Conservation (phyloP, 30 jellyfish, hydroid and myxozoan genomes). For the Mastigias papua region DNA sequence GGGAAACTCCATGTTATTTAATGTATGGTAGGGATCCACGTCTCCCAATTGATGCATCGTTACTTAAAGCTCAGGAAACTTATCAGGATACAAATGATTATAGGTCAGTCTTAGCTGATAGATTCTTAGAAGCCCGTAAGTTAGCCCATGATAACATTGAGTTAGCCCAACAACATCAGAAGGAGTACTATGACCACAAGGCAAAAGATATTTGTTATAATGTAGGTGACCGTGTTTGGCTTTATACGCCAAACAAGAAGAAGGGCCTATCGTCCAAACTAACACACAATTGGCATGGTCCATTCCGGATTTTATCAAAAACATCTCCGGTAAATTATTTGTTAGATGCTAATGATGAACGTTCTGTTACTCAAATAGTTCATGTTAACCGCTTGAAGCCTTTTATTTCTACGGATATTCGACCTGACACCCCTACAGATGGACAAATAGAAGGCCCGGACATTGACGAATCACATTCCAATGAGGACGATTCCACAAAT, state of each 20-base stretch:
- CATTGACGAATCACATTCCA: too few relatives aligned
- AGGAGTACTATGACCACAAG: conserved; percentile 21
- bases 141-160: conserved; percentile 33
- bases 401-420: conserved; percentile 2
- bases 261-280: conserved; percentile 61
- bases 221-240: conserved; percentile 69
- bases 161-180: conserved; percentile 50
- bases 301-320: conserved; percentile 62
- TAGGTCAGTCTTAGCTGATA: background rate
- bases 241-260: conserved; percentile 45
- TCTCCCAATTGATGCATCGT: conserved; percentile 60
- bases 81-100: conserved; percentile 45
- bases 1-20: conserved; percentile 49
- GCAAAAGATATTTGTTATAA: conserved; percentile 36
- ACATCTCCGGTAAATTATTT: conserved; percentile 53
- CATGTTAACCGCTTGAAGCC: conserved; percentile 53
- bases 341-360: conserved; percentile 44
- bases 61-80: background rate
- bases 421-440: background rate
- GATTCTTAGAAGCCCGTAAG: conserved; percentile 45
- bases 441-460: too few relatives aligned
- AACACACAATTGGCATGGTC: conserved; percentile 69
- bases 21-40: conserved; percentile 66
- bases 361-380: conserved; percentile 22
- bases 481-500: background rate